Percentiles rank a stretch among this genome's conserved stretches.
Evolutionary conservation across 2,113 vertebrate species (phyloP).

Genomic region (Cyprinodon variegatus): DNA sequence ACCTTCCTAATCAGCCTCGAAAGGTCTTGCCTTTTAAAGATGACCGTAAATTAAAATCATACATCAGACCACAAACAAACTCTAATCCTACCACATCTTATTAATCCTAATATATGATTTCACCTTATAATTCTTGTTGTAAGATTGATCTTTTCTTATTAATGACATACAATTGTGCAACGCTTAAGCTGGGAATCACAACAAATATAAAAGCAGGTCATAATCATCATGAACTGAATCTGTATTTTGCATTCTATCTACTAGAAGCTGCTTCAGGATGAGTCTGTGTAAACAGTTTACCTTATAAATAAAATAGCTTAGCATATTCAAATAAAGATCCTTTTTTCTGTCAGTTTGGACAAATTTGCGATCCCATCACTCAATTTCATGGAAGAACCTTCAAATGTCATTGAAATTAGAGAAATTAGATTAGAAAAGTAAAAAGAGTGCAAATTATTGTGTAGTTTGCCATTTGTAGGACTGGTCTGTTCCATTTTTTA

Average conservation of each 20-base stretch:
- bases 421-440: no score
- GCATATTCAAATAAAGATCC: no score
- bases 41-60: neutral
- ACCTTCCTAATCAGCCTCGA: neutral
- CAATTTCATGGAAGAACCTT: no score
- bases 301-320: slow-evolving; percentile 23
- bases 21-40: neutral
- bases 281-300: slow-evolving; percentile 1
- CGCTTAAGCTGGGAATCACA: neutral
- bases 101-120: neutral
- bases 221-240: no score
- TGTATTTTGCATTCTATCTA: neutral
- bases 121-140: neutral
- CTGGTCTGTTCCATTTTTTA: no score
- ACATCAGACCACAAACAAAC: neutral
- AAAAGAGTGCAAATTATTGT: no score
- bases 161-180: neutral
- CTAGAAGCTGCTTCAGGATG: slow-evolving; percentile 1
- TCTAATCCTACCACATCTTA: neutral
- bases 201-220: no score
- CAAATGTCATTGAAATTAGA: no score
- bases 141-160: neutral
- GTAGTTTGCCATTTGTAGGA: no score
- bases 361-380: no score
- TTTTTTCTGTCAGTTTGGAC: no score